phyloP scores from a whole-genome alignment of 2,888 invertebrate species.

The Ormyrus nitidulus region DNA sequence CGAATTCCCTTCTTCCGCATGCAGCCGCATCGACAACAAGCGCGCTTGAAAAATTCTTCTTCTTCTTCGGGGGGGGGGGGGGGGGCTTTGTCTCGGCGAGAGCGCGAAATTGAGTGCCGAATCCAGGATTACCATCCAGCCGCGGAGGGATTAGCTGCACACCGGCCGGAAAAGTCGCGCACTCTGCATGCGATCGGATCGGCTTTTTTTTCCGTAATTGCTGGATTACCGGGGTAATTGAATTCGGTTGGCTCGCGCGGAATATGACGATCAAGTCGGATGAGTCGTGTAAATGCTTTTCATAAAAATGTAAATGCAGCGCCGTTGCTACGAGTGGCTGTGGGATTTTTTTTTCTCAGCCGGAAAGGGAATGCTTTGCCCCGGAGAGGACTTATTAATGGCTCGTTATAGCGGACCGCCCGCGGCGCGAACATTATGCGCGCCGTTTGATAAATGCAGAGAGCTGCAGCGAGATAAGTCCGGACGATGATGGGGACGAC shows the following conservation, averaged over 20 bases:
- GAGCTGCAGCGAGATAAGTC: no score
- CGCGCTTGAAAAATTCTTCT: neutral
- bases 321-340: no score
- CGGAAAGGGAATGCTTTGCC: no score
- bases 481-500: no score
- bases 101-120: conserved; percentile 75
- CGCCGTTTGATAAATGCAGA: neutral
- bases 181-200: neutral
- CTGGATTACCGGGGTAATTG: conserved; percentile 84
- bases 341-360: no score
- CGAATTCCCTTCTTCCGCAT: no score
- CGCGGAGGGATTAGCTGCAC: neutral
- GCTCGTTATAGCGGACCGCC: conserved; percentile 37
- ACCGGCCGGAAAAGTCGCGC: neutral
- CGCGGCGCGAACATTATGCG: conserved; percentile 4
- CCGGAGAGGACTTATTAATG: conserved; percentile 27
- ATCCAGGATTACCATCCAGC: conserved; percentile 69
- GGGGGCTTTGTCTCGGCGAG: conserved; percentile 53
- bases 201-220: conserved; percentile 57
- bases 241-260: conserved; percentile 70
- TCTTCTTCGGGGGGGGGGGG: neutral
- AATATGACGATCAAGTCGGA: conserved; percentile 52
- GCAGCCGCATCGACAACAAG: no score
- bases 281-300: conserved; percentile 65
- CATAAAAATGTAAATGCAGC: conserved; percentile 64